A percentile compares a stretch with the other conserved stretches of the same genome.
phyloP scores from a whole-genome alignment of 2,888 invertebrate genomes.

The Callyntrura sp. region DNA sequence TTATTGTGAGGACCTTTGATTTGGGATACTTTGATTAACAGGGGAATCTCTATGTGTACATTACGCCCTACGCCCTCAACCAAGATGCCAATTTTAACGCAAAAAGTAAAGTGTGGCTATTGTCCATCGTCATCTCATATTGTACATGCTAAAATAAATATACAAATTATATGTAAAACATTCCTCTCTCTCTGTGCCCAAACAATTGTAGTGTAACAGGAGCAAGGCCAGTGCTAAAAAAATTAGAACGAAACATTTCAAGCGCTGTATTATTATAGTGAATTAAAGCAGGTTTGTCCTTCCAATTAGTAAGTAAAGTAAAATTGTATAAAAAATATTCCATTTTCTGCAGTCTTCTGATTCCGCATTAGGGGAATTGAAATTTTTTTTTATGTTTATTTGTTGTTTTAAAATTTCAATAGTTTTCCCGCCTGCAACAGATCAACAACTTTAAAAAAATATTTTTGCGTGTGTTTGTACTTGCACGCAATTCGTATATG shows the following conservation, averaged over 20 bases:
- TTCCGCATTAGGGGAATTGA: conserved; percentile 16
- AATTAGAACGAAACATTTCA: conserved; percentile 47
- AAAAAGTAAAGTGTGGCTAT: not conserved
- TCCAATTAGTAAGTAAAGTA: not conserved
- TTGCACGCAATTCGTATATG: too few species aligned
- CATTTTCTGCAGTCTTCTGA: too few species aligned
- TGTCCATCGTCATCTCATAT: not conserved
- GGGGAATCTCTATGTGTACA: not conserved
- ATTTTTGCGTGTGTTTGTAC: too few species aligned
- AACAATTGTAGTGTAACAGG: conserved; percentile 21
- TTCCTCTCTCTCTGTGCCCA: not conserved
- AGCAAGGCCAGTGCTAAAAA: conserved; percentile 58
- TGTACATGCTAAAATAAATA: not conserved
- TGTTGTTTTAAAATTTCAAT: not conserved
- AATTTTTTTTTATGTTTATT: not conserved
- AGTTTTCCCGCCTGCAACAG: not conserved
- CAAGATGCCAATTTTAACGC: conserved; percentile 1
- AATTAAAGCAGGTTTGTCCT: not conserved
- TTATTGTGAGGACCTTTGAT: not conserved
- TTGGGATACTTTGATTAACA: too few species aligned
- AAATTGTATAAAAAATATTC: too few species aligned
- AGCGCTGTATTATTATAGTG: not conserved
- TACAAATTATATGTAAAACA: not conserved
- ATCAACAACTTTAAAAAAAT: too few species aligned
- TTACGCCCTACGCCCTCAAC: too few species aligned